Percentiles rank a stretch among this genome's conserved stretches.
Conservation (phyloP, 2,113 vertebrate genomes). For the Chloropsis hardwickii region DNA sequence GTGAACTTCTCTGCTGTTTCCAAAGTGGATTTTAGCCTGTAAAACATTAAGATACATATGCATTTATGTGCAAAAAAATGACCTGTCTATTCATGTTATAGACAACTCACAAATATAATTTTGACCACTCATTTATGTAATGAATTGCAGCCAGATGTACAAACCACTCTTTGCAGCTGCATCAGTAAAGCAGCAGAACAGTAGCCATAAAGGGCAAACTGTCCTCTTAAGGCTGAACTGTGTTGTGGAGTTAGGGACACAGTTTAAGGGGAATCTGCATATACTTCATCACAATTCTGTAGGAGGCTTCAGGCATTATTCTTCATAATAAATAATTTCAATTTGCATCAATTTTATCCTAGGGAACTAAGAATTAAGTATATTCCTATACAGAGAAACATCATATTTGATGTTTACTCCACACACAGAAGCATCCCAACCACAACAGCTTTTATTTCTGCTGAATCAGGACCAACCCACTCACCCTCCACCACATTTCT, state of each 20-base stretch:
- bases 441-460: neutral
- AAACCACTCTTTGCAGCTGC: neutral
- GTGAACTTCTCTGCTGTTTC: neutral
- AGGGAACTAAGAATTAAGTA: neutral
- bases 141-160: neutral
- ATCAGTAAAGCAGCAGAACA: neutral
- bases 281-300: neutral
- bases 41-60: neutral
- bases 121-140: neutral
- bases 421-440: neutral
- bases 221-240: neutral
- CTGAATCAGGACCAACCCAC: neutral
- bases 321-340: neutral
- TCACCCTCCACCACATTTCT: neutral
- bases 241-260: neutral
- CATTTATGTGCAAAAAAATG: neutral
- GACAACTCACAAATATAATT: neutral
- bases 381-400: neutral
- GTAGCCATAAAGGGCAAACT: neutral
- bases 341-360: neutral
- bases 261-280: neutral
- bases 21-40: neutral
- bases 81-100: neutral
- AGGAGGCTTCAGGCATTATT: neutral
- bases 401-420: neutral